Conservation (phyloP, 2,113 vertebrate genomes). For the Anseranas semipalmata region DNA sequence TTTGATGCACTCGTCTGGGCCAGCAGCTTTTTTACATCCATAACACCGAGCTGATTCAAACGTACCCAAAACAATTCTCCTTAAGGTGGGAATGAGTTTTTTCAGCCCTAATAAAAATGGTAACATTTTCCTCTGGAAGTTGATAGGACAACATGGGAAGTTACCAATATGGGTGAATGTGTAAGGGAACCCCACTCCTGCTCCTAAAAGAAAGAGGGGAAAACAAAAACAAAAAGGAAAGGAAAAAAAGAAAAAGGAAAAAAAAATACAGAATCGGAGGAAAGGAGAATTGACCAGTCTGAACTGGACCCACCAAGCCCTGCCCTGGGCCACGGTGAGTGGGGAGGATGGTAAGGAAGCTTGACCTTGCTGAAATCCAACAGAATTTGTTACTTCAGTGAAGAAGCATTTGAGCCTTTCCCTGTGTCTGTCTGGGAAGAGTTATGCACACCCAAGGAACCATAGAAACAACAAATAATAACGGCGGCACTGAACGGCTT, state of each 20-base stretch:
- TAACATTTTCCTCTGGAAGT: not conserved
- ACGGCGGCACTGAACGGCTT: not conserved
- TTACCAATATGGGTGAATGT: accelerated
- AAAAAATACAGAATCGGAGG: not conserved
- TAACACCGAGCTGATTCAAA: not conserved
- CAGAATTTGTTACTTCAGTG: not conserved
- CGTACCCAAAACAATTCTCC: not conserved
- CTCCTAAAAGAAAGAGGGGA: not conserved
- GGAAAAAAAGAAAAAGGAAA: not conserved
- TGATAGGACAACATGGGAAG: not conserved
- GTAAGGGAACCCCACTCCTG: not conserved
- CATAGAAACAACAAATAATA: conserved; percentile 54
- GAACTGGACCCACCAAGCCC: not conserved
- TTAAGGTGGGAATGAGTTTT: not conserved
- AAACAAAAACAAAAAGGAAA: not conserved
- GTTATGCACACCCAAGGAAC: not conserved
- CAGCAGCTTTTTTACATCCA: not conserved
- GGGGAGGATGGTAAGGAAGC: not conserved
- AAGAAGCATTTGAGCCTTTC: not conserved
- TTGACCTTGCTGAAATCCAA: not conserved
- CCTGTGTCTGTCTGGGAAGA: not conserved
- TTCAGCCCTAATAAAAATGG: not conserved
- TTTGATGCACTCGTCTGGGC: not conserved
- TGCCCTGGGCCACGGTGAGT: not conserved
- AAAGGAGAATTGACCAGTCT: not conserved